phyloP scores from a whole-genome alignment of 2,113 vertebrate species.

The Rattus norvegicus region DNA sequence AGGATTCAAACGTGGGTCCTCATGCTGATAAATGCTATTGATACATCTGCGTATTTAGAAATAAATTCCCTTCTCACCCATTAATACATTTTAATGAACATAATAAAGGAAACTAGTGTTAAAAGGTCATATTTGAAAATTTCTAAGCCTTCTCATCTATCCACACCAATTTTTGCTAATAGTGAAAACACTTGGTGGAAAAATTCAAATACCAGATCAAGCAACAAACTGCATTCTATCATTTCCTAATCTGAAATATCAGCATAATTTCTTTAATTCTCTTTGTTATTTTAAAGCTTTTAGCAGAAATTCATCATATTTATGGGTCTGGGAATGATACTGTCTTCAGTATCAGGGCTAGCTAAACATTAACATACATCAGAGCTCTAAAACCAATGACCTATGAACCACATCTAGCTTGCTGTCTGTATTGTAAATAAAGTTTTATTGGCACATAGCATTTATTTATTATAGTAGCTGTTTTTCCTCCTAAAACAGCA shows the following conservation, averaged over 20 bases:
- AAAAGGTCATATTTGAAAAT: not conserved
- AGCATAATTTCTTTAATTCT: not conserved
- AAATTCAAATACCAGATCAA: not conserved
- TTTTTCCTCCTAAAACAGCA: not conserved
- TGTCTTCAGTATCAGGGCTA: not conserved
- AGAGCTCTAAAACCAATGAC: not conserved
- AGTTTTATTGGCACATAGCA: not conserved
- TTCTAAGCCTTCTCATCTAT: not conserved
- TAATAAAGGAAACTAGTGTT: not conserved
- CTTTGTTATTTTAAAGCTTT: not conserved
- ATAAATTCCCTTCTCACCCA: not conserved
- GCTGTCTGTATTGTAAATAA: not conserved
- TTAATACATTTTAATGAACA: not conserved
- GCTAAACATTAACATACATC: not conserved
- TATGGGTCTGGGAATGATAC: not conserved
- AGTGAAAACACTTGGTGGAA: not conserved
- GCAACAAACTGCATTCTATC: not conserved
- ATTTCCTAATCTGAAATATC: not conserved
- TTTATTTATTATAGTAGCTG: not conserved
- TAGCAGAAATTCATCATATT: not conserved
- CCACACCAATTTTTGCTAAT: not conserved
- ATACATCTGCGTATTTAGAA: not conserved
- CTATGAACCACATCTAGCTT: not conserved
- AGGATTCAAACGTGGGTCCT: not conserved
- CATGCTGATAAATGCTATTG: not conserved